Evolutionary conservation across 1,140 invertebrate species (phyloP).

Genomic region (Antheraea pernyi): DNA sequence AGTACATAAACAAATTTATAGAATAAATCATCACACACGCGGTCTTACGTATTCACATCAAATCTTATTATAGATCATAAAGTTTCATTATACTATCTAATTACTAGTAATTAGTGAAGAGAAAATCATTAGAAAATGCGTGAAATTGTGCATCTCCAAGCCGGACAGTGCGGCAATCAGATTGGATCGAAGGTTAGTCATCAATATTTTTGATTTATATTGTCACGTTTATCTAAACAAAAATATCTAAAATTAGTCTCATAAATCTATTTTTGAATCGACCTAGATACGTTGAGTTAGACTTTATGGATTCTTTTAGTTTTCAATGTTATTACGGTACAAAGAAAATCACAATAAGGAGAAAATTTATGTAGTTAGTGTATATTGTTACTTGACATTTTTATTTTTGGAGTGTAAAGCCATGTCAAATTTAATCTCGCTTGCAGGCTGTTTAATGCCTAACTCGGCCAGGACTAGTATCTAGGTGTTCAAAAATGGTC

Average conservation of each 20-base stretch:
- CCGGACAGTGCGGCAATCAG: conserved; percentile 96
- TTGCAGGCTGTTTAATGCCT: too few relatives aligned
- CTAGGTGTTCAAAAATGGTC: too few relatives aligned
- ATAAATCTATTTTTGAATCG: neutral
- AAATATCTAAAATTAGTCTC: neutral
- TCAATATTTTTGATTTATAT: neutral
- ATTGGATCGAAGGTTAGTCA: conserved; percentile 93
- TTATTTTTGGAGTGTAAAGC: too few relatives aligned
- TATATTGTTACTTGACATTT: too few relatives aligned
- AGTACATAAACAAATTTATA: conserved; percentile 4
- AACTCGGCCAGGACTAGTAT: too few relatives aligned
- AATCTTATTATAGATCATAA: conserved; percentile 1
- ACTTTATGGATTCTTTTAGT: neutral
- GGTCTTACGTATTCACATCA: neutral
- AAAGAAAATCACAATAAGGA: too few relatives aligned
- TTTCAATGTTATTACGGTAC: neutral
- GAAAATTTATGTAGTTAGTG: too few relatives aligned
- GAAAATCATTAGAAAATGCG: conserved; percentile 82
- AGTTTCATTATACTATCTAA: neutral
- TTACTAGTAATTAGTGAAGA: conserved; percentile 4
- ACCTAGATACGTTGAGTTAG: neutral
- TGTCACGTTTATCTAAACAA: conserved; percentile 23
- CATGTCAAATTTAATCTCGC: too few relatives aligned
- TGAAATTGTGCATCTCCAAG: conserved; percentile 96
- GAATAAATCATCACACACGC: conserved; percentile 15